Evolutionary conservation across 2,113 vertebrate species (phyloP).

Genomic region (Pogonocichla stellata): DNA sequence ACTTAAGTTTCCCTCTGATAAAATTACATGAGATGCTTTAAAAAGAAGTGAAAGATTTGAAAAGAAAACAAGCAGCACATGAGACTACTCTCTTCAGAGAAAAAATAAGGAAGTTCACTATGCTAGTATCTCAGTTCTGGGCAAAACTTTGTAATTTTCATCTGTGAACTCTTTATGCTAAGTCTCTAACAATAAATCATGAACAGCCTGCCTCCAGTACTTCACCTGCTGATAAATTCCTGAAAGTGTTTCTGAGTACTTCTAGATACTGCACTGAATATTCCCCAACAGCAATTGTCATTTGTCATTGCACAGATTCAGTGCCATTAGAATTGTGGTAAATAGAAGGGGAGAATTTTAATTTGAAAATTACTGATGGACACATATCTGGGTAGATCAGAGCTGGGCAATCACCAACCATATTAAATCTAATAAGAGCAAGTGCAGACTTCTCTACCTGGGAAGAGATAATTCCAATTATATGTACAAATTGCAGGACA

Average conservation of each 20-base stretch:
- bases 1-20: background rate
- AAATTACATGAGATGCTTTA: background rate
- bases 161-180: background rate
- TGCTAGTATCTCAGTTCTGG: background rate
- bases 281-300: background rate
- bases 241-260: background rate
- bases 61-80: background rate
- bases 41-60: background rate
- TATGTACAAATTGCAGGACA: accelerated
- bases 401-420: background rate
- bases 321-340: background rate
- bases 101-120: background rate
- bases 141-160: background rate
- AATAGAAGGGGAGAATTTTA: background rate
- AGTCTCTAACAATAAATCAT: background rate
- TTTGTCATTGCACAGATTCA: background rate
- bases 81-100: background rate
- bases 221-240: background rate
- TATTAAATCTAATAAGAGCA: background rate
- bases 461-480: background rate
- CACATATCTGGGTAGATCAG: background rate
- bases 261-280: background rate
- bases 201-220: background rate
- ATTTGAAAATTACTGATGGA: background rate
- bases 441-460: background rate